These are phyloP conservation scores for Cephus rjabovi DNA, from an alignment of 2,888 invertebrate genomes.

Conservation along the genomic window DNA sequence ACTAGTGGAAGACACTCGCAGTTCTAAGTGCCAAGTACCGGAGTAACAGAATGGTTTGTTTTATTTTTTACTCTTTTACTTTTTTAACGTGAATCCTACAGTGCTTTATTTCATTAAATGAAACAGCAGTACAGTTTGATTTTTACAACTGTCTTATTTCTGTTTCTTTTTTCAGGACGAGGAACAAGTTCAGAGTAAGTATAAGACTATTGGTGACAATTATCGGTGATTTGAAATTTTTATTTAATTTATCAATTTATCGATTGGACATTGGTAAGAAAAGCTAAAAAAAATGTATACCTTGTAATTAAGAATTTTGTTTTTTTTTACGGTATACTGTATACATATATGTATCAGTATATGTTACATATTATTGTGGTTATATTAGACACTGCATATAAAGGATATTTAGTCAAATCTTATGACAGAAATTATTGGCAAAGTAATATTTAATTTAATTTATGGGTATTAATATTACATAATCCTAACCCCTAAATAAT, in stretches of 20 bases:
- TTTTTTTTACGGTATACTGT: not conserved
- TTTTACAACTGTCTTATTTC: conserved; percentile 7
- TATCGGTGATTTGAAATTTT: conserved; percentile 21
- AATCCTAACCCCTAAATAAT: too few species aligned
- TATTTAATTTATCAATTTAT: not conserved
- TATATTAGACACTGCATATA: too few species aligned
- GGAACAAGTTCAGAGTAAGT: conserved; percentile 58
- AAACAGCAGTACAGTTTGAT: not conserved
- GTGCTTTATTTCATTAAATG: too few species aligned
- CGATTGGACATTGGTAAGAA: too few species aligned
- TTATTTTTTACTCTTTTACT: not conserved
- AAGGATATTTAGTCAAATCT: too few species aligned
- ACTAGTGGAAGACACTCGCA: conserved; percentile 47
- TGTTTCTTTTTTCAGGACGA: conserved; percentile 56
- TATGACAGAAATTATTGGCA: too few species aligned
- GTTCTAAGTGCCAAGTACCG: not conserved
- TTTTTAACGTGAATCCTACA: not conserved
- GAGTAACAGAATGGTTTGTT: not conserved
- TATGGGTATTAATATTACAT: too few species aligned
- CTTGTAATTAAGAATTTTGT: not conserved
- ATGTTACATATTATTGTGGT: too few species aligned
- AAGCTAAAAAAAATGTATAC: not conserved
- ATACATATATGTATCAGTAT: too few species aligned
- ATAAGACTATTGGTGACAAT: conserved; percentile 1
- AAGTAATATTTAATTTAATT: too few species aligned